Base-by-base conservation (phyloP, 1,140 invertebrate species). In the Hycleus cichorii region DNA sequence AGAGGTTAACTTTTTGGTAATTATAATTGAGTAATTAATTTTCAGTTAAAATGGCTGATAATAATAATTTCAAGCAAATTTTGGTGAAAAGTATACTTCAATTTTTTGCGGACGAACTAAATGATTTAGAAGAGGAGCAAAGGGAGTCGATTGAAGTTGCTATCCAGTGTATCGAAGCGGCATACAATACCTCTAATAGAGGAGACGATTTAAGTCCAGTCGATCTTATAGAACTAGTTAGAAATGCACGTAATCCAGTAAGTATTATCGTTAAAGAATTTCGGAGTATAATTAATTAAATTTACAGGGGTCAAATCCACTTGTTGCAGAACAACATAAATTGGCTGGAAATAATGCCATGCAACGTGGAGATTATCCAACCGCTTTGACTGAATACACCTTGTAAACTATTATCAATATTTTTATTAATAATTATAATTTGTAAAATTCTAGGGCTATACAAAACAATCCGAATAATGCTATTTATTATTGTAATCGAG, bases 401-500 rank as follows among this genome's bases (percentile, higher is more conserved):
- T 84, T 84, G 83, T 83, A 81, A 76, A 69, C 42, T 57, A 18
- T 18, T 42, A 24, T 57, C 7, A 18, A 4, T 46, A 58, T 48
- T 32, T 57, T 46, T 42, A 47, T 42, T 39, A 7, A 9, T 42
- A 18, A 39, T 32, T 39, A 47, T 26, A 48, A 39, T 47, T 51
- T 58, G 38, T 32, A 32, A 32, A 32, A 40, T 74, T 74, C 67
- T 66, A 86, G 85, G 63, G 93, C 94, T 10, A 91, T 97, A 60
- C 78, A 87, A 61, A 74, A 93, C 39, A 91, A 96, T 73, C 81
- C 82, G 8, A 83, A 81, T 53, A 97, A 97, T 79, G 85, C 93
- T 3, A 89, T 97, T n/a, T 97, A 89, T 74, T 97, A 91, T 75
- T 94, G 93, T 71, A 97, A 97, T 73, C 83, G 95, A 63, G 94